Base-by-base conservation (phyloP, 1,140 invertebrate genomes). In the Philotrypesis tridentata region DNA sequence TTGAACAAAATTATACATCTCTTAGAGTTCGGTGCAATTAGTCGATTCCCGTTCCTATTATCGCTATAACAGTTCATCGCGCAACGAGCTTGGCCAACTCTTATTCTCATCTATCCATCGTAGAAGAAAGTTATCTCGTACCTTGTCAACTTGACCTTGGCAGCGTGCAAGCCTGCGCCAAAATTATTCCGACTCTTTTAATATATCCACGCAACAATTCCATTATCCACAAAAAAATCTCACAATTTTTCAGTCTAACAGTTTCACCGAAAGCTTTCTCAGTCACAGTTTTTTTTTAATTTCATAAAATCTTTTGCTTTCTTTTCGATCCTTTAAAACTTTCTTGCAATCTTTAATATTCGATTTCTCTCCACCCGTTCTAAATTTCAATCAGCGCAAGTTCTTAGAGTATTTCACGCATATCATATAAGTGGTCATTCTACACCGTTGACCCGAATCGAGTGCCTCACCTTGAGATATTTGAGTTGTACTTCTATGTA, bases 341-440 rank as follows among this genome's bases (percentile, higher is more conserved):
- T 75, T 48, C 27, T 55, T 81, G 63, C 65, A 67, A 29, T 61
- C 33, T 21, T 72, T 27, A 55, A 71, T 79, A 60, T 31, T 65
- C 70, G 74, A 48, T 65, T 80, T 81, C 80, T 82, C 74, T 81
- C 68, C 27, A 17, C 17, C 77, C 67, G 68, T 72, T 84, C 87
- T 87, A 84, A 87, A 86, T 83, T 75, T 79, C 81, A 76, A 85
- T 87, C 84, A 73, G 40, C 61, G 29, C 25, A 65, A 79, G 29
- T 79, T 60, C 67, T 79, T 72, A 71, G 40, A 23, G 21, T 72
- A 79, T 60, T 67, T 74, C 55, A 86, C 83, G 85, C 80, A 76
- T 86, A 83, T 83, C 68, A 63, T 84, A 63, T 87, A 84, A 87
- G 84, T 89, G 89, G 89, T 89, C 88, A 84, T 89, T 89, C 86